phyloP scores from a whole-genome alignment of 1,140 invertebrate species.

The Pseudomyrmex cubaensis region DNA sequence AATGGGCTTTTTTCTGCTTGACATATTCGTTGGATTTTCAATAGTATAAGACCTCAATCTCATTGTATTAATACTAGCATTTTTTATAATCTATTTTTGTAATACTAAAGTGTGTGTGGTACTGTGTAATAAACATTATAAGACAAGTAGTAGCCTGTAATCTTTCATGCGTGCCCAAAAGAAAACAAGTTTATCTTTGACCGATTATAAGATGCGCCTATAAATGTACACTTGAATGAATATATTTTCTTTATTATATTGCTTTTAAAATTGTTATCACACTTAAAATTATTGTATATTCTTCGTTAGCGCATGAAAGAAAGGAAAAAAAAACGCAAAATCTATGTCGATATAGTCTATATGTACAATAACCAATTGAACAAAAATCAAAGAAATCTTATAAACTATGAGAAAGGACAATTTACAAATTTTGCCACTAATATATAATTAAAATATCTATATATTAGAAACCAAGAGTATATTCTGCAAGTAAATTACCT shows the following conservation, averaged over 20 bases:
- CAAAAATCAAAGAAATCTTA: constrained; percentile 11
- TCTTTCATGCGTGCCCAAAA: constrained; percentile 44
- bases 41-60: constrained; percentile 31
- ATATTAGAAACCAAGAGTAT: constrained; percentile 33
- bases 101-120: constrained; percentile 31
- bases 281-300: constrained; percentile 19
- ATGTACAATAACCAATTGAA: not conserved
- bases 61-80: constrained; percentile 35
- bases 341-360: constrained; percentile 3
- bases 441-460: constrained; percentile 37
- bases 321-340: not conserved
- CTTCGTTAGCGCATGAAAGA: constrained; percentile 36
- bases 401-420: constrained; percentile 7
- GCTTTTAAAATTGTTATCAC: not conserved
- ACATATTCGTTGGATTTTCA: constrained; percentile 11
- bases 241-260: constrained; percentile 12
- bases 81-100: constrained; percentile 55
- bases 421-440: not conserved
- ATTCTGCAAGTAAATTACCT: not conserved
- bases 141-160: constrained; percentile 17
- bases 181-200: constrained; percentile 9
- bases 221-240: not conserved
- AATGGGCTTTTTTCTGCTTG: constrained; percentile 6
- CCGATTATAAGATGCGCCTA: not conserved
- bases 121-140: constrained; percentile 51